phyloP scores from a whole-genome alignment of 2,113 vertebrate species.

The Microcebus tavaratra region DNA sequence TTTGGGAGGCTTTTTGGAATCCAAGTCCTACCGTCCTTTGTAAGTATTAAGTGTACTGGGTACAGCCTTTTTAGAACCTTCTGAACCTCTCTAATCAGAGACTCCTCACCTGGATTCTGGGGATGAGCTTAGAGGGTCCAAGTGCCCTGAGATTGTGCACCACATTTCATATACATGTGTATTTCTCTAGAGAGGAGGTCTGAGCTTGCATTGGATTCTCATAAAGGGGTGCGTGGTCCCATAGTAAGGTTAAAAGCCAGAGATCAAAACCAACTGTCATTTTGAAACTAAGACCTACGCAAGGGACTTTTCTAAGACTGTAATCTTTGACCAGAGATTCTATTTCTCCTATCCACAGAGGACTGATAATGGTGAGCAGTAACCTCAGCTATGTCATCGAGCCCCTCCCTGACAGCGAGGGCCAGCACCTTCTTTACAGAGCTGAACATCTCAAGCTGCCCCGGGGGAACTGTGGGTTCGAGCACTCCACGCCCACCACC shows the following conservation, averaged over 20 bases:
- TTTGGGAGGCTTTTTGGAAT: background rate
- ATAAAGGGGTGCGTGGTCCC: background rate
- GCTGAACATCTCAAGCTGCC: slow-evolving; percentile 87
- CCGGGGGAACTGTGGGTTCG: slow-evolving; percentile 86
- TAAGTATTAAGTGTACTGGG: background rate
- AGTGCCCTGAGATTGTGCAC: background rate
- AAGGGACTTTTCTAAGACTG: background rate
- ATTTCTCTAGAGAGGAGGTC: background rate
- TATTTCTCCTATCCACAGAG: slow-evolving; percentile 87
- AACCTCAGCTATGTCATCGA: slow-evolving; percentile 94
- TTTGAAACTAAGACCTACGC: background rate
- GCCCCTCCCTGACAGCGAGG: slow-evolving; percentile 83
- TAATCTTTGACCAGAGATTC: slow-evolving; percentile 42
- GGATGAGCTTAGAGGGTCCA: background rate
- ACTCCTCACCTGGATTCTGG: background rate
- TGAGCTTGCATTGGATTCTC: background rate
- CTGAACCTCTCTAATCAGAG: background rate
- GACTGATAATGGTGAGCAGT: slow-evolving; percentile 90
- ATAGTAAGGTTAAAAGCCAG: background rate
- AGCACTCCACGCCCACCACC: slow-evolving; percentile 57
- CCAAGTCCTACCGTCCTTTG: background rate
- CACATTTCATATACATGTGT: background rate
- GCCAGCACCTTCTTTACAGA: slow-evolving; percentile 91
- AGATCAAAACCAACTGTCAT: background rate
- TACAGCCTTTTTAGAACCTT: background rate